phyloP scores from a whole-genome alignment of 2,888 invertebrate species.

The Caenorhabditis sp. region DNA sequence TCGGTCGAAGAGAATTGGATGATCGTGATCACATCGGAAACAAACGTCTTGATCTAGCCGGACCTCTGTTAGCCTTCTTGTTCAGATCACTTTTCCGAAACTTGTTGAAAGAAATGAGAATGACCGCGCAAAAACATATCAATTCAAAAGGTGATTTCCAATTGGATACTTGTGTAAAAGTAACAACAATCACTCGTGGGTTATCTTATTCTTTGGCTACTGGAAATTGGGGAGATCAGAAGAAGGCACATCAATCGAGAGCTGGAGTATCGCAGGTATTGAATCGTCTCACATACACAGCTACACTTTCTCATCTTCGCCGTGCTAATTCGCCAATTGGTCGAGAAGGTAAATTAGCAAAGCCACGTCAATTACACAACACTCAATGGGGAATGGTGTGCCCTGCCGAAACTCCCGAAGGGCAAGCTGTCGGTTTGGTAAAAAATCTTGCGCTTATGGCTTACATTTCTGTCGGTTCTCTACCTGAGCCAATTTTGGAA shows the following conservation, averaged over 20 bases:
- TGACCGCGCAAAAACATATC: conserved; percentile 98
- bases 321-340: conserved; percentile 99
- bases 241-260: conserved; percentile 97
- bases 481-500: conserved; percentile 97
- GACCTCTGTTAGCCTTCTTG: conserved; percentile 92
- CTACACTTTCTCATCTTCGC: conserved; percentile 94
- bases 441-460: conserved; percentile 99
- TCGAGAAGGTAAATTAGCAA: conserved; percentile 96
- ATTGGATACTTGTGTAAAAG: conserved; percentile 81
- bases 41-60: conserved; percentile 95
- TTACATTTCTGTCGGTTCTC: conserved; percentile 98
- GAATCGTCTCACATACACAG: conserved; percentile 96
- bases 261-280: conserved; percentile 93
- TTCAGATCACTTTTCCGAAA: conserved; percentile 82
- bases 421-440: conserved; percentile 80
- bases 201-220: conserved; percentile 96
- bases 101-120: conserved; percentile 78
- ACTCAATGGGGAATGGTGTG: conserved; percentile 97
- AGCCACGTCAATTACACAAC: conserved; percentile 97
- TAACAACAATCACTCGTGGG: conserved; percentile 96
- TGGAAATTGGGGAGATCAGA: conserved; percentile 99
- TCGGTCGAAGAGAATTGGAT: conserved; percentile 94
- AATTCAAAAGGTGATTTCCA: conserved; percentile 98
- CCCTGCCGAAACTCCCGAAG: conserved; percentile 99
- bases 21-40: conserved; percentile 99